Conservation (phyloP, 2,888 invertebrate species). For the Cheilosia vernalis region DNA sequence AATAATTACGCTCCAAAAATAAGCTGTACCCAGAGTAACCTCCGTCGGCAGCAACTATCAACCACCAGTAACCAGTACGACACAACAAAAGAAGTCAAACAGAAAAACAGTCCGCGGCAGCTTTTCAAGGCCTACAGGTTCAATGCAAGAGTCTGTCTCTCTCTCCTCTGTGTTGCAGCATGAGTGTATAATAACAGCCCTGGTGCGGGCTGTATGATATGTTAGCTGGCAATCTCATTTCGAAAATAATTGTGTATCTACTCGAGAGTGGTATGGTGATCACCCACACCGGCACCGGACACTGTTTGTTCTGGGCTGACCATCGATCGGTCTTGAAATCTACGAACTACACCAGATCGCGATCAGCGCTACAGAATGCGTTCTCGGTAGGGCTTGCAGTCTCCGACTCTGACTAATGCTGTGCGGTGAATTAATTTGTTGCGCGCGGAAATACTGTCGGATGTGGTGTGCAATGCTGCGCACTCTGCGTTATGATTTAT, state of each 20-base stretch:
- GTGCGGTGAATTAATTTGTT: conserved; percentile 17
- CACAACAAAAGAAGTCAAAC: conserved; percentile 69
- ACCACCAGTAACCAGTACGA: conserved; percentile 16
- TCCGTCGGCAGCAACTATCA: conserved; percentile 13
- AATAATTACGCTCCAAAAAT: conserved; percentile 70
- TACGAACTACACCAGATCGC: conserved; percentile 19
- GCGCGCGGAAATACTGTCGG: conserved; percentile 2
- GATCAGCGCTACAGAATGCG: conserved; percentile 12
- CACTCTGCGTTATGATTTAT: conserved; percentile 25
- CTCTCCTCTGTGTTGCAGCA: conserved; percentile 27
- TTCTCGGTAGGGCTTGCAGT: conserved; percentile 25
- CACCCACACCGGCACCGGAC: conserved; percentile 59
- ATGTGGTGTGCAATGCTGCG: conserved; percentile 5
- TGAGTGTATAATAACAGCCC: conserved; percentile 41
- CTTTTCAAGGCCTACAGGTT: conserved; percentile 70
- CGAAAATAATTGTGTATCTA: conserved; percentile 34
- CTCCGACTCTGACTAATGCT: conserved; percentile 45
- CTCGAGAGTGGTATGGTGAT: conserved; percentile 40
- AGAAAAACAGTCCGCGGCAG: conserved; percentile 43
- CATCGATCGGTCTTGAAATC: conserved; percentile 62
- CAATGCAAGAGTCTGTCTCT: conserved; percentile 41
- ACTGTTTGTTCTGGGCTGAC: neutral
- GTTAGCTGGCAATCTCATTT: conserved; percentile 60
- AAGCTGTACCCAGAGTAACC: conserved; percentile 50
- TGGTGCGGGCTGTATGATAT: conserved; percentile 43